Evolutionary conservation across 2,888 invertebrate genomes (phyloP).

Genomic region (Lasioglossum pauxillum): DNA sequence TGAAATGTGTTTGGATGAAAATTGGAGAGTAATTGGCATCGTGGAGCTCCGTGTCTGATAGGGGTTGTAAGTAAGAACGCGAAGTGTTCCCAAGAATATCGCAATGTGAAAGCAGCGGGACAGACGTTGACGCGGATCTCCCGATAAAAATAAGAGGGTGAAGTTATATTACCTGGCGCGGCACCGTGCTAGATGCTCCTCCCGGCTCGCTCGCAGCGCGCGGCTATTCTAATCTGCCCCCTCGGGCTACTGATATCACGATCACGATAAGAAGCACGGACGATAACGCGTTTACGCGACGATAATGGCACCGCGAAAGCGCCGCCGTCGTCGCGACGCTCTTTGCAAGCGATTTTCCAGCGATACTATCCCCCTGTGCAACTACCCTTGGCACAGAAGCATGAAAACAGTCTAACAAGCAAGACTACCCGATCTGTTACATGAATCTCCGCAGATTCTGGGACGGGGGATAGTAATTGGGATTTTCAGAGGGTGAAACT

Average conservation of each 20-base stretch:
- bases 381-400: neutral
- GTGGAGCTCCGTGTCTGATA: neutral
- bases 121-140: conserved; percentile 3
- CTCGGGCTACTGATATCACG: conserved; percentile 53
- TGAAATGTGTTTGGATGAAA: neutral
- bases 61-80: neutral
- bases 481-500: neutral
- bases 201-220: conserved; percentile 19
- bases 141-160: conserved; percentile 54
- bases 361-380: neutral
- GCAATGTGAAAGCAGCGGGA: neutral
- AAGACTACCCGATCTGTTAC: neutral
- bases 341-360: neutral
- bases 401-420: neutral
- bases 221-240: conserved; percentile 61
- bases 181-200: conserved; percentile 36
- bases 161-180: conserved; percentile 40
- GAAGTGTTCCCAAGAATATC: neutral
- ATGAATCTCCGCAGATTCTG: neutral
- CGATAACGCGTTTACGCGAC: conserved; percentile 69
- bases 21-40: neutral
- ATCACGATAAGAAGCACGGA: conserved; percentile 63
- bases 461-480: neutral
- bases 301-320: conserved; percentile 54
- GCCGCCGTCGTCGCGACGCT: conserved; percentile 2